Evolutionary conservation across 2,888 invertebrate species (phyloP), one percentile per base, ranked within the genome.

Genomic region (Acrobasis suavella): DNA sequence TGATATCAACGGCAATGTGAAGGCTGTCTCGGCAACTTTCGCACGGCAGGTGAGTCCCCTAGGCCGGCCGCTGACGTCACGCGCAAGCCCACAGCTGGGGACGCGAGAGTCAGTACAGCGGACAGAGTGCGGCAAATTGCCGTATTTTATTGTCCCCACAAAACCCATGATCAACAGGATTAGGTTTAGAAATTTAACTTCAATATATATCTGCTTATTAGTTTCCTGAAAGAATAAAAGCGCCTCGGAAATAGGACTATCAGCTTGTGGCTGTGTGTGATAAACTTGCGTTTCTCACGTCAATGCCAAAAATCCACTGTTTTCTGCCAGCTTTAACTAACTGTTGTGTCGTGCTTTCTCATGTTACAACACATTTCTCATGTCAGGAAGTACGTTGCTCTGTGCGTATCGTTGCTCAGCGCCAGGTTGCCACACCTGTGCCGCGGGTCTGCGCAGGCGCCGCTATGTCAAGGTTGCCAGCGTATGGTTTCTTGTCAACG

Each of bases 71-170:
- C 22, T 63, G 62, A 39, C 60, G 64, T 60, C 66, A 62, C 68
- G 60, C 60, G 64, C 32, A 58, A 64, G 64, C 63, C 62, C 54
- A 49, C 60, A n/a, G n/a, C 46, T 46, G 62, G 58, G 52, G 61
- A 38, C 51, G 50, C 46, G 17, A 42, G 56, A 42, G 56, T 14
- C 12, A 56, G 42, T 42, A 56, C 42, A 0, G 2, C 0, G n/a
- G 15, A 42, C 56, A 56, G 46, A 56, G 56, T 46, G 8, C 17
- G n/a, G 14, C 12, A 14, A 6, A 14, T 7, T 32, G 2, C 7
- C 5, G 7, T 32, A 32, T 32, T 32, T 32, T 32, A 32, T 8
- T 7, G 32, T 32, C 32, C 8, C 7, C 32, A 32, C 7, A 32
- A 32, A 32, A 7, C 32, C 7, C 32, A 32, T 7, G 32, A 32